Evolutionary conservation across 1,140 invertebrate genomes (phyloP).

Genomic region (Gonatopus flavifemur): DNA sequence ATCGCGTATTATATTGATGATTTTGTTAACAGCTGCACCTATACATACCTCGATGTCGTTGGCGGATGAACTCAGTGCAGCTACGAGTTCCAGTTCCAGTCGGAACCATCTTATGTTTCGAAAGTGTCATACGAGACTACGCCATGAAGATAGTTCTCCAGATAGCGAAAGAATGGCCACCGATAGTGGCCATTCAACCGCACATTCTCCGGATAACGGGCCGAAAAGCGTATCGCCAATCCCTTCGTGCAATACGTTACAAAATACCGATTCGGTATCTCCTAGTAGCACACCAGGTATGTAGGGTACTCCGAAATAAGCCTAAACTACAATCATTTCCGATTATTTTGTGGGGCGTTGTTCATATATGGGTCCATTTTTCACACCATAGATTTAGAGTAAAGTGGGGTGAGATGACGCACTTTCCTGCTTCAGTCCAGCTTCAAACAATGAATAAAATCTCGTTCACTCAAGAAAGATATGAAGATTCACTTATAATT

Average conservation of each 20-base stretch:
- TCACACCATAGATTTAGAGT: no score
- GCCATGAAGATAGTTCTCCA: constrained; percentile 80
- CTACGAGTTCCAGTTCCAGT: constrained; percentile 19
- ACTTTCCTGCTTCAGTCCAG: no score
- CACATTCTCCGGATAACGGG: constrained; percentile 82
- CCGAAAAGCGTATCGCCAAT: constrained; percentile 80
- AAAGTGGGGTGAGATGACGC: no score
- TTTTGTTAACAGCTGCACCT: no score
- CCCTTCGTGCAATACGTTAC: constrained; percentile 46
- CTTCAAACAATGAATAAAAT: no score
- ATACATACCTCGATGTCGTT: constrained; percentile 61
- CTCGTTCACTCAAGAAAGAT: no score
- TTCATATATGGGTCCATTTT: no score
- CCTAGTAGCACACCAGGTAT: constrained; percentile 51
- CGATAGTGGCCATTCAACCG: constrained; percentile 87
- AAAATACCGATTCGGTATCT: constrained; percentile 50
- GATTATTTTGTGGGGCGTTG: no score
- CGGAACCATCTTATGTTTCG: constrained; percentile 69
- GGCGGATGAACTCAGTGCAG: constrained; percentile 68
- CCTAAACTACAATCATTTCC: no score
- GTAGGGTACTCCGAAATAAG: not conserved
- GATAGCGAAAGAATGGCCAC: constrained; percentile 81
- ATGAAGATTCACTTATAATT: no score
- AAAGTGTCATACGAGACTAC: constrained; percentile 65
- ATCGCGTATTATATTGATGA: no score